phyloP scores from a whole-genome alignment of 2,888 invertebrate species.

The Macrophya annulata region DNA sequence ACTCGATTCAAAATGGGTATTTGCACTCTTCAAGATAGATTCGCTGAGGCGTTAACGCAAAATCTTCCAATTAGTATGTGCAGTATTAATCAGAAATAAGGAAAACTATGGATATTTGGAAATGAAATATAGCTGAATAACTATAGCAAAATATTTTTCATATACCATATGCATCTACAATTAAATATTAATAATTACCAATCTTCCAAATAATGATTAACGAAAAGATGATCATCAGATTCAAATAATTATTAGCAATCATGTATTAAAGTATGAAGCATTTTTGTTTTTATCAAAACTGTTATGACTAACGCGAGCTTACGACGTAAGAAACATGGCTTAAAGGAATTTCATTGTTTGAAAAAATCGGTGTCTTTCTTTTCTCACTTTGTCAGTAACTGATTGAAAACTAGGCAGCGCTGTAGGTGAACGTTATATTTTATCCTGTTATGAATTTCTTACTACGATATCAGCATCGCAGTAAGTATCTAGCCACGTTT shows the following conservation, averaged over 20 bases:
- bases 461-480: background rate
- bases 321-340: conserved; percentile 6
- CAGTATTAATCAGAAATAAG: conserved; percentile 51
- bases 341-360: background rate
- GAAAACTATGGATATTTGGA: conserved; percentile 8
- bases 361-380: background rate
- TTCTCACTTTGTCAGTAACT: background rate
- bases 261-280: background rate
- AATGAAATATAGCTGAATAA: conserved; percentile 36
- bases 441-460: background rate
- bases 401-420: conserved; percentile 40
- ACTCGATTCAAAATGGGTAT: background rate
- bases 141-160: conserved; percentile 44
- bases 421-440: background rate
- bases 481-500: conserved; percentile 62
- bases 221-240: background rate
- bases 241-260: background rate
- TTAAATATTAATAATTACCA: conserved; percentile 16
- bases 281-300: background rate
- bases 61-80: conserved; percentile 40
- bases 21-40: background rate
- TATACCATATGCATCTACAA: conserved; percentile 1
- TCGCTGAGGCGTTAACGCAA: background rate
- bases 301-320: conserved; percentile 14
- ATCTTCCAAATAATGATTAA: conserved; percentile 17